These are phyloP conservation scores for Florisuga fusca DNA, from an alignment of 2,797 vertebrate genomes.

Conservation along the genomic window DNA sequence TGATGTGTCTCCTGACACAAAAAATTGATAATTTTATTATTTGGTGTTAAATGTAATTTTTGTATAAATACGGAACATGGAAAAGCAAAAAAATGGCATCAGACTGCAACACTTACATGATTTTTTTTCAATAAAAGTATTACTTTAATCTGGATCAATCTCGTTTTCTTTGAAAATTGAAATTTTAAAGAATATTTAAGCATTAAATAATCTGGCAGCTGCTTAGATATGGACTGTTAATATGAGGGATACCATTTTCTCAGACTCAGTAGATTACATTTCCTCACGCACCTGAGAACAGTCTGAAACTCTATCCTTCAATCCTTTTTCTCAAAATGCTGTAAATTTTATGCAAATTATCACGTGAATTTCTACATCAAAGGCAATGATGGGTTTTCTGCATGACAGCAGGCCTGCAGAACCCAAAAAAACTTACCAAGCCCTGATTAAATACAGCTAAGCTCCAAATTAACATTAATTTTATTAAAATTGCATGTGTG, in stretches of 20 bases:
- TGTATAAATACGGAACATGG: fast-evolving
- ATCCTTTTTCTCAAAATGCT: neutral
- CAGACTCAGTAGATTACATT: neutral
- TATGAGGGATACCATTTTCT: neutral
- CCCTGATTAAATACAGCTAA: neutral
- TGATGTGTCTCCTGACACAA: neutral
- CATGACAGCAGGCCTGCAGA: neutral
- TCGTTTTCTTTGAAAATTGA: neutral
- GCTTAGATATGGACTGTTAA: neutral
- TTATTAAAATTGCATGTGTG: neutral
- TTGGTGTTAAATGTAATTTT: neutral
- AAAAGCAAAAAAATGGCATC: neutral
- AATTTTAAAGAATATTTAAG: neutral
- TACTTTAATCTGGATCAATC: neutral
- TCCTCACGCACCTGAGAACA: neutral
- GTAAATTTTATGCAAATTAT: neutral
- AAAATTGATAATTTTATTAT: neutral
- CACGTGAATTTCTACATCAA: neutral
- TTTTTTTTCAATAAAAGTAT: neutral
- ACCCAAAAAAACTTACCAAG: neutral
- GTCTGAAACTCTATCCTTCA: neutral
- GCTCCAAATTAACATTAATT: neutral
- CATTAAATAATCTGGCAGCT: neutral
- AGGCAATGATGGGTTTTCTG: neutral
- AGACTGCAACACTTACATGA: neutral